Base-by-base conservation (phyloP, 2,888 invertebrate species). In the Aproaerema taeniolella region DNA sequence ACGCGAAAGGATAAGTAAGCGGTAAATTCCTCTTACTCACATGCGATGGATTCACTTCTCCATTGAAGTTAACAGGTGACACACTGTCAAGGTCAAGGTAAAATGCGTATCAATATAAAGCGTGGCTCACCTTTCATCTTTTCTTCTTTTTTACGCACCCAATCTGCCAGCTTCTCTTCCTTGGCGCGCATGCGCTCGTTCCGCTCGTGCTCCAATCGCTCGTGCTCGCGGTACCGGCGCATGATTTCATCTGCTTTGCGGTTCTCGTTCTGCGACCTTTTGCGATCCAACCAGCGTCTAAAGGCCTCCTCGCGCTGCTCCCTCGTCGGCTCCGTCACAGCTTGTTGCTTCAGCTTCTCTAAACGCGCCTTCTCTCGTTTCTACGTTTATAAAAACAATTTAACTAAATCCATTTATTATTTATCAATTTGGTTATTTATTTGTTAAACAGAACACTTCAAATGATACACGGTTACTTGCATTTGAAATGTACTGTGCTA, bases 141-240 rank as follows among this genome's bases (percentile, higher is more conserved):
- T 41, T 89, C 88, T 39, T 89, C 88, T 47, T 91, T 91, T 50
- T 77, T 88, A 34, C 79, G 80, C 16, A 87, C 70, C 91, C 91
- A 91, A 29, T 72, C 82, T 20, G 81, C 74, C 15, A 89, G 67
- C 47, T 88, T 87, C 35, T 87, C 85, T 28, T 83, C 81, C 44
- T 83, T 86, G 20, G 65, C 67, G 24, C 65, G 64, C 32, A 79
- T 72, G 1, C 76, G 76, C 46, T 71, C 79, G 15, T 48, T 56
- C 1, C 74, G 63, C 38, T 88, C 78, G 37, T 71, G 73, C 43
- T 79, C 81, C 1, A 67, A 49, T 12, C 75, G 76, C 48, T 81
- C 76, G 2, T 63, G 69, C 24, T 63, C 60, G 12, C 67, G 57
- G 41, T 66, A 79, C 46, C 64, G 67, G 1, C 70, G 67, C 74